Conservation (phyloP, 2,888 invertebrate species). For the Pollenia labialis region DNA sequence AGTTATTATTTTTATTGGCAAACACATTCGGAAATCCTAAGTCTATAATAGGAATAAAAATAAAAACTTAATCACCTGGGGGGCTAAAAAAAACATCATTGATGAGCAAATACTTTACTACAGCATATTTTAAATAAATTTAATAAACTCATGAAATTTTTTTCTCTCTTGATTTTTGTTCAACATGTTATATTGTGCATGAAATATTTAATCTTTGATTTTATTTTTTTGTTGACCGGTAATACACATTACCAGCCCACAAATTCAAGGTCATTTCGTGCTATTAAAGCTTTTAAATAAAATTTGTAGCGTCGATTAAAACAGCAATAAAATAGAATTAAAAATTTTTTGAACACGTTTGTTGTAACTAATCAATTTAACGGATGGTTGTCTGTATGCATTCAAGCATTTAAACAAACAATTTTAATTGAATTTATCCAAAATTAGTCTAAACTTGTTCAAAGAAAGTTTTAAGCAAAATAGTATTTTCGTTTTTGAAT, state of each 20-base stretch:
- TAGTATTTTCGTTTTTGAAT: neutral
- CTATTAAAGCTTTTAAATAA: conserved; percentile 25
- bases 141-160: conserved; percentile 22
- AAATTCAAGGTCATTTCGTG: conserved; percentile 53
- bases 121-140: conserved; percentile 2
- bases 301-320: neutral
- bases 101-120: conserved; percentile 14
- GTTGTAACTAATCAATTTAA: neutral
- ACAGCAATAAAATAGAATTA: neutral
- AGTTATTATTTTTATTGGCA: conserved; percentile 18
- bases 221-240: neutral
- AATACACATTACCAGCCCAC: neutral
- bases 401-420: conserved; percentile 4
- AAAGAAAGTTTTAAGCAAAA: neutral
- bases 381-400: neutral
- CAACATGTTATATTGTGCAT: conserved; percentile 35
- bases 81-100: conserved; percentile 1
- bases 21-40: neutral
- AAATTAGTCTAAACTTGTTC: neutral
- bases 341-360: neutral
- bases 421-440: neutral
- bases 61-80: conserved; percentile 21
- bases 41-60: neutral
- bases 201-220: conserved; percentile 36
- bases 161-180: neutral